A percentile compares a stretch with the other conserved stretches of the same genome.
These are phyloP conservation scores for Alosa sapidissima DNA, from an alignment of 2,797 vertebrate species.

Conservation along the genomic window DNA sequence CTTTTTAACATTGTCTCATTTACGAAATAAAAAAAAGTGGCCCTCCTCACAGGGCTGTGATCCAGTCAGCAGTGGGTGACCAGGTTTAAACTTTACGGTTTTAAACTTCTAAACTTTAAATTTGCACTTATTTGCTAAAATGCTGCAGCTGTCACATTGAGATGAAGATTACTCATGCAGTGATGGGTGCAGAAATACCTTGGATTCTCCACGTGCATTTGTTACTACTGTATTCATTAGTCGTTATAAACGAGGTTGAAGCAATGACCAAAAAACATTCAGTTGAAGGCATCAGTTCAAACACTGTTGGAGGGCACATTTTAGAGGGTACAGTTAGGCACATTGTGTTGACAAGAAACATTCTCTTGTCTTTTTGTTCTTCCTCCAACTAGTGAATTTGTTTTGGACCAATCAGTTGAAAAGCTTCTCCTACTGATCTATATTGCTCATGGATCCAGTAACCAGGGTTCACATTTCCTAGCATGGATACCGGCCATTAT, in stretches of 20 bases:
- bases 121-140: slow-evolving; percentile 16
- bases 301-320: neutral
- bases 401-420: neutral
- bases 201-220: neutral
- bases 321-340: neutral
- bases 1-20: neutral
- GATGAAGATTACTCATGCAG: neutral
- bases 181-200: neutral
- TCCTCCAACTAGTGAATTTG: neutral
- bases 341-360: neutral
- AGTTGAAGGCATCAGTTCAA: neutral
- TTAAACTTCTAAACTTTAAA: neutral
- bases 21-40: too few species aligned
- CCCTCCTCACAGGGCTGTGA: neutral
- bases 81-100: neutral
- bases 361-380: neutral
- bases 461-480: neutral
- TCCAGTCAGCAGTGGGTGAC: neutral
- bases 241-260: neutral
- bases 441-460: neutral
- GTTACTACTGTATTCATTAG: neutral
- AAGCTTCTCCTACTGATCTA: neutral
- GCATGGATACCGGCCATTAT: neutral
- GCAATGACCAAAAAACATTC: neutral
- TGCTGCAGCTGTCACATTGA: neutral